These are phyloP conservation scores for Drosophila sechellia DNA, from an alignment of 1,140 invertebrate genomes.

Conservation along the genomic window DNA sequence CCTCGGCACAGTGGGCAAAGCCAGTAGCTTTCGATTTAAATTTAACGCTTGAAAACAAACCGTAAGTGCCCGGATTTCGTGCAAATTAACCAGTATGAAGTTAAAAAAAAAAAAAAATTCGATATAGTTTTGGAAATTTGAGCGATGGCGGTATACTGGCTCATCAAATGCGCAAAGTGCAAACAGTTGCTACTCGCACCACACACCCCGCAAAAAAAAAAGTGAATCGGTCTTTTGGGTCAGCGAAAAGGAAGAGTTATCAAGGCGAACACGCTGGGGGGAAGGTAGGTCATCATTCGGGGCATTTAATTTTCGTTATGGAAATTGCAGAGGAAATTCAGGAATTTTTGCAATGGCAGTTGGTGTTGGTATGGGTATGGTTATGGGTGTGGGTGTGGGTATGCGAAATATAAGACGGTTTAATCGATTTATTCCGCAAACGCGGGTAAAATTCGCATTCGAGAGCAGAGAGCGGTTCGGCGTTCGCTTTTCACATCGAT, in stretches of 20 bases:
- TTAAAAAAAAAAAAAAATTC: constrained; percentile 7
- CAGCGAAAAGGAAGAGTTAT: constrained; percentile 34
- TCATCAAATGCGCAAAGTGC: constrained; percentile 40
- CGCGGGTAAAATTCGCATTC: constrained; percentile 16
- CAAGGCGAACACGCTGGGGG: not conserved
- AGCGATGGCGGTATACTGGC: not conserved
- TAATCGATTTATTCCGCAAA: constrained; percentile 41
- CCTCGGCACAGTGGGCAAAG: not conserved
- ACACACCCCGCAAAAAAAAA: not conserved
- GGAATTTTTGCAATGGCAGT: constrained; percentile 19
- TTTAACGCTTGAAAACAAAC: too few relatives aligned
- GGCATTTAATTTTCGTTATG: constrained; percentile 47
- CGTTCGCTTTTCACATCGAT: constrained; percentile 8
- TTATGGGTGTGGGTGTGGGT: not conserved
- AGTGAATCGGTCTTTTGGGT: constrained; percentile 24
- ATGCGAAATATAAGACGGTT: constrained; percentile 29
- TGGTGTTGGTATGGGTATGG: not conserved
- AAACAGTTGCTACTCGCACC: constrained; percentile 17
- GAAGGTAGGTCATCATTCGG: constrained; percentile 23
- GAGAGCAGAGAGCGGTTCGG: constrained; percentile 1
- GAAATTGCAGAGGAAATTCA: constrained; percentile 31
- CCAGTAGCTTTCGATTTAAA: too few relatives aligned
- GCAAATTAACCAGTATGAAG: constrained; percentile 19
- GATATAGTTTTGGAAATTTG: constrained; percentile 7
- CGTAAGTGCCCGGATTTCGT: constrained; percentile 25